These are phyloP conservation scores for Pristionchus fissidentatus DNA, from an alignment of 2,888 invertebrate species.

Conservation along the genomic window DNA sequence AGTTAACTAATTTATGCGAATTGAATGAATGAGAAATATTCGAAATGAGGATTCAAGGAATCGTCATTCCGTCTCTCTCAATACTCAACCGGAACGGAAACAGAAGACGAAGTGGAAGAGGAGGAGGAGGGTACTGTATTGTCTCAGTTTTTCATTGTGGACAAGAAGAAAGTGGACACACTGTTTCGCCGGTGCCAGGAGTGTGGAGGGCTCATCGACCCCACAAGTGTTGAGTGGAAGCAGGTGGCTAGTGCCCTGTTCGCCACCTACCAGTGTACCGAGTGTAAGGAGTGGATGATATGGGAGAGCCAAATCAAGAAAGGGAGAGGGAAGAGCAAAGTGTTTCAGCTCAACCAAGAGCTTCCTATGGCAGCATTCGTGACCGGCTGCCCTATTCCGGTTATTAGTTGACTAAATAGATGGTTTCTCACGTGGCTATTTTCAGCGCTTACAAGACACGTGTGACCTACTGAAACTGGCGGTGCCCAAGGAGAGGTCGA, in stretches of 20 bases:
- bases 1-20: too few relatives aligned
- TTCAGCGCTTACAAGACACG: background rate
- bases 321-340: background rate
- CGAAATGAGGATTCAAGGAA: too few relatives aligned
- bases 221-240: background rate
- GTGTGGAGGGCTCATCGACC: background rate
- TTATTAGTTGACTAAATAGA: background rate
- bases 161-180: too few relatives aligned
- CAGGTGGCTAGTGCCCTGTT: background rate
- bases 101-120: too few relatives aligned
- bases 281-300: background rate
- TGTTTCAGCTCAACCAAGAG: background rate
- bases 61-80: too few relatives aligned
- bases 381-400: background rate
- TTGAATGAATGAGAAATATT: too few relatives aligned
- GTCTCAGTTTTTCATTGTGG: too few relatives aligned
- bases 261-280: background rate
- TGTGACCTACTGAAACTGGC: background rate
- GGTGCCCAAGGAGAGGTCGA: background rate
- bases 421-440: background rate
- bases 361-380: conserved; percentile 1
- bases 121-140: too few relatives aligned
- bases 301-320: background rate
- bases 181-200: background rate
- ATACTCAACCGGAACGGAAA: too few relatives aligned